These are phyloP conservation scores for Caenorhabditis panamensis DNA, from an alignment of 2,888 invertebrate genomes.

Conservation along the genomic window DNA sequence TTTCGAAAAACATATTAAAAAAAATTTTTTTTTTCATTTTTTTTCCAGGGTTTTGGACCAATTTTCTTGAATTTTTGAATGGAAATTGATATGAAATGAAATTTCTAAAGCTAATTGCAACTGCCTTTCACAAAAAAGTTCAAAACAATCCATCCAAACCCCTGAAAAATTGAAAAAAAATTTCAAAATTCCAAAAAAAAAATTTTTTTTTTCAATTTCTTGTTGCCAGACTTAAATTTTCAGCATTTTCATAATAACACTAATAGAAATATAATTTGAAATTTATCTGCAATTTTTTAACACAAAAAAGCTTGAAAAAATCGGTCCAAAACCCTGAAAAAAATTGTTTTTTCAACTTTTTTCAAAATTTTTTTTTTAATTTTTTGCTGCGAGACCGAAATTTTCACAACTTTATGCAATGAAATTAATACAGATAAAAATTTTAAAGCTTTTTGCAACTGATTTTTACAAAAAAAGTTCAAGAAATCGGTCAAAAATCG, in stretches of 20 bases:
- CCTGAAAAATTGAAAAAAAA: not conserved
- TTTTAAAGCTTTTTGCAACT: not conserved
- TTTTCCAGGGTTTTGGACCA: no score
- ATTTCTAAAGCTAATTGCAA: conserved; percentile 1
- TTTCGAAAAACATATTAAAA: no score
- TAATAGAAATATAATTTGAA: no score
- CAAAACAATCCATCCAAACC: not conserved
- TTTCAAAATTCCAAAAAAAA: not conserved
- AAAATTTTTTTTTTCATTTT: not conserved
- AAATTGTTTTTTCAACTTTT: no score
- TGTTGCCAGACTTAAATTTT: no score
- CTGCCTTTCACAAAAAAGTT: no score
- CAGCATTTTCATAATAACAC: no score
- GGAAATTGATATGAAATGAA: not conserved
- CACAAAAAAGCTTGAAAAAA: no score
- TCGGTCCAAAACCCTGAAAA: no score
- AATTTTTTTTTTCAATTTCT: not conserved
- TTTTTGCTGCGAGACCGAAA: no score
- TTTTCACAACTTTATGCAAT: not conserved
- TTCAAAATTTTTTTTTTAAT: not conserved
- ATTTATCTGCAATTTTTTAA: no score
- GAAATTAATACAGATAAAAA: not conserved
- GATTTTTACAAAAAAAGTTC: not conserved
- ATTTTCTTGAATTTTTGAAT: not conserved
- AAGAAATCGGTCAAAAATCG: not conserved